These are phyloP conservation scores for Heliconius cydno DNA, from an alignment of 2,888 invertebrate species.

Conservation along the genomic window DNA sequence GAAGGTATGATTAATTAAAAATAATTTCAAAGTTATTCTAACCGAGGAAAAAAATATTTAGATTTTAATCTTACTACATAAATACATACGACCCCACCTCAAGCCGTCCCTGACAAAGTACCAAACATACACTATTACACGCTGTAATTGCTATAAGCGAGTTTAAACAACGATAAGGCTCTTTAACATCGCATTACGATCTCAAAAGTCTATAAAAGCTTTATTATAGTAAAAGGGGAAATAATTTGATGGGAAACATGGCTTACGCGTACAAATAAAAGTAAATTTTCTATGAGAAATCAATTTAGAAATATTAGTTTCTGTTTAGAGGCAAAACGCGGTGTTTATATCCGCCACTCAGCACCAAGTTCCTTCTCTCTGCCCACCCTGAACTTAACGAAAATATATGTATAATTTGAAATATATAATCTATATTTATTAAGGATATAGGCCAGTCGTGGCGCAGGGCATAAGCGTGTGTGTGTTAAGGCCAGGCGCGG, in stretches of 20 bases:
- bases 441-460: too few species aligned
- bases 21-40: too few species aligned
- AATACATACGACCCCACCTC: neutral
- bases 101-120: conserved; percentile 24
- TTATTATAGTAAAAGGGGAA: conserved; percentile 21
- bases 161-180: conserved; percentile 34
- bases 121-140: conserved; percentile 37
- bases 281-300: neutral
- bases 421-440: too few species aligned
- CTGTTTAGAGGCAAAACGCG: neutral
- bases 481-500: too few species aligned
- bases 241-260: conserved; percentile 24
- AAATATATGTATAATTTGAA: too few species aligned
- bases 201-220: conserved; percentile 11
- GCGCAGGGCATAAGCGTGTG: too few species aligned
- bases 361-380: too few species aligned
- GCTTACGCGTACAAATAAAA: neutral
- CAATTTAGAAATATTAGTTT: neutral
- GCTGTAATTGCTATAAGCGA: conserved; percentile 30
- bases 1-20: too few species aligned
- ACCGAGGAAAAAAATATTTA: too few species aligned
- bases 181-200: conserved; percentile 30
- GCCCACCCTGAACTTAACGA: too few species aligned
- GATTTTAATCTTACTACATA: neutral
- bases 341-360: too few species aligned